These are phyloP conservation scores for Mythimna impura DNA, from an alignment of 2,888 invertebrate genomes.

Conservation along the genomic window DNA sequence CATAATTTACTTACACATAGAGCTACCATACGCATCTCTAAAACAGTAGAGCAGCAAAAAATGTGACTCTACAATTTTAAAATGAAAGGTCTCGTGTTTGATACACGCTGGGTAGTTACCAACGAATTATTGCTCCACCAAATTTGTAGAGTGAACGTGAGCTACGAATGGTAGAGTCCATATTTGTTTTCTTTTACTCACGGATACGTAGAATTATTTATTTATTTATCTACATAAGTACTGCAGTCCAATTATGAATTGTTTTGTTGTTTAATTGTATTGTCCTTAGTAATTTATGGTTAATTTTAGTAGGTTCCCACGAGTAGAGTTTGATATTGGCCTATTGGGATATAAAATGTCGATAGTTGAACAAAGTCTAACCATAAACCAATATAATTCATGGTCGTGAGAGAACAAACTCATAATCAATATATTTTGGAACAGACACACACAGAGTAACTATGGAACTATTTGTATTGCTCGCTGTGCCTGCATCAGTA, in stretches of 20 bases:
- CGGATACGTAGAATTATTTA: slow-evolving; percentile 5
- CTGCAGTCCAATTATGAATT: slow-evolving; percentile 45
- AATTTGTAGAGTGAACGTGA: slow-evolving; percentile 56
- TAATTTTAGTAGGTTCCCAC: slow-evolving; percentile 35
- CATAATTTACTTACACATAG: slow-evolving; percentile 48
- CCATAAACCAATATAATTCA: slow-evolving; percentile 9
- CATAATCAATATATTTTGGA: background rate
- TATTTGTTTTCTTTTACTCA: slow-evolving; percentile 53
- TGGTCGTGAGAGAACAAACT: slow-evolving; percentile 1
- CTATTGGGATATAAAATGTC: slow-evolving; percentile 5
- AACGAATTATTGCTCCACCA: slow-evolving; percentile 65
- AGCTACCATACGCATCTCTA: slow-evolving; percentile 70
- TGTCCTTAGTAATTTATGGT: slow-evolving; percentile 31
- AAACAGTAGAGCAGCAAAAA: slow-evolving; percentile 79
- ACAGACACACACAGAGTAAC: background rate
- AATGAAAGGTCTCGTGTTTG: slow-evolving; percentile 79
- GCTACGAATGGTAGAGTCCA: slow-evolving; percentile 36
- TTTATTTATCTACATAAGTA: background rate
- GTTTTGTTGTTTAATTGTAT: slow-evolving; percentile 38
- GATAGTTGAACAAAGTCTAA: background rate
- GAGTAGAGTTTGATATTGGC: background rate
- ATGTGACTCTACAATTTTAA: slow-evolving; percentile 71
- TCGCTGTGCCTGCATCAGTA: background rate
- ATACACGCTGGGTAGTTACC: slow-evolving; percentile 75
- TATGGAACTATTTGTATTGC: background rate